These are phyloP conservation scores for Chascanopsetta lugubris DNA, from an alignment of 2,113 vertebrate species.

Conservation along the genomic window DNA sequence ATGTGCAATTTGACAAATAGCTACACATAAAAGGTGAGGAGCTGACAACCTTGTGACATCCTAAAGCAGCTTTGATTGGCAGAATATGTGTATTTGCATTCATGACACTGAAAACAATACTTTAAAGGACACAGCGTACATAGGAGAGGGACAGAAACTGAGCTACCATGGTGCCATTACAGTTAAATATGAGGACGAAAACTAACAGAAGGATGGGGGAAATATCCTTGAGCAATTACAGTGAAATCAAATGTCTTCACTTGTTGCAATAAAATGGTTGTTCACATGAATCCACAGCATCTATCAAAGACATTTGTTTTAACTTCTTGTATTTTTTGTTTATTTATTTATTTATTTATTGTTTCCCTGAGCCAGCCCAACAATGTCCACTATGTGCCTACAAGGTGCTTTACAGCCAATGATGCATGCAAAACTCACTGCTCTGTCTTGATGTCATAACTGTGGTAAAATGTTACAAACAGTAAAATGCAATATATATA, in stretches of 20 bases:
- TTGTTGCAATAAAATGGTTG: constrained; percentile 1
- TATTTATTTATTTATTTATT: constrained; percentile 5
- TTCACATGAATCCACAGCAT: constrained; percentile 61
- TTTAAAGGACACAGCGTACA: constrained; percentile 44
- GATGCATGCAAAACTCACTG: constrained; percentile 58
- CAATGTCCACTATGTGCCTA: constrained; percentile 36
- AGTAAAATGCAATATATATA: background rate
- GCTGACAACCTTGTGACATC: constrained; percentile 14
- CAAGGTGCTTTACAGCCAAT: constrained; percentile 31
- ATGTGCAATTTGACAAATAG: constrained; percentile 49
- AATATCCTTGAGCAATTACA: constrained; percentile 15
- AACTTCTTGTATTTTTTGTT: too few species aligned
- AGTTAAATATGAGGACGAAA: constrained; percentile 38
- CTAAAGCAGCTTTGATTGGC: constrained; percentile 30
- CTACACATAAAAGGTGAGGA: constrained; percentile 22
- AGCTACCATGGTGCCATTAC: constrained; percentile 29
- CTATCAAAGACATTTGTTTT: constrained; percentile 70
- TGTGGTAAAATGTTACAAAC: constrained; percentile 41
- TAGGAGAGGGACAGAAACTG: constrained; percentile 39
- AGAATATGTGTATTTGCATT: constrained; percentile 53
- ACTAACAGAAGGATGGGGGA: background rate
- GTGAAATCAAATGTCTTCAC: constrained; percentile 5
- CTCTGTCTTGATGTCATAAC: constrained; percentile 71
- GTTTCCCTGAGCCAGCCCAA: constrained; percentile 74
- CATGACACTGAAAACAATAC: constrained; percentile 56